Evolutionary conservation across 2,797 vertebrate species (phyloP).

Genomic region (Vireo griseus): DNA sequence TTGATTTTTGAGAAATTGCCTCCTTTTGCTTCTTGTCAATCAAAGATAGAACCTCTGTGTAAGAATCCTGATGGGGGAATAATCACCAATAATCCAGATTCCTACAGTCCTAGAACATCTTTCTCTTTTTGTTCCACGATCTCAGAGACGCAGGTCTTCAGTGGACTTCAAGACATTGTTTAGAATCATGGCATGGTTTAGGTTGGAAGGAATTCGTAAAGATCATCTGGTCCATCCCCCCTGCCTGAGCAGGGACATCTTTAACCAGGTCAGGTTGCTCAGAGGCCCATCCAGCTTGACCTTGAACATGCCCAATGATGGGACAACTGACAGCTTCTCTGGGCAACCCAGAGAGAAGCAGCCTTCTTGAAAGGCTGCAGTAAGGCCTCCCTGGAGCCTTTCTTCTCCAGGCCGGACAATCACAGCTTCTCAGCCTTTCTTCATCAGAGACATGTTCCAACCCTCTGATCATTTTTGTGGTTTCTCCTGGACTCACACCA

Average conservation of each 20-base stretch:
- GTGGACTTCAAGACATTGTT: not conserved
- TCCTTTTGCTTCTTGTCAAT: not conserved
- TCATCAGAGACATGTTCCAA: not conserved
- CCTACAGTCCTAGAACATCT: not conserved
- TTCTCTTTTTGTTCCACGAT: not conserved
- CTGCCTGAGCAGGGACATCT: not conserved
- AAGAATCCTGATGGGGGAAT: not conserved
- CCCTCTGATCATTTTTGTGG: not conserved
- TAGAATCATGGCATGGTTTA: not conserved
- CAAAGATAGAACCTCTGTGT: fast-evolving
- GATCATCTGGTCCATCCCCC: not conserved
- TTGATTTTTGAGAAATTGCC: not conserved
- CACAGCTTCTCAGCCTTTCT: not conserved
- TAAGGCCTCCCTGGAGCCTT: not conserved
- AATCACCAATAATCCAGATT: not conserved
- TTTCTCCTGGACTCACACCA: not conserved
- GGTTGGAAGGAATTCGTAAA: not conserved
- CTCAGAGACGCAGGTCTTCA: not conserved
- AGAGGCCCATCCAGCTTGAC: not conserved
- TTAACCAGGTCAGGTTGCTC: not conserved
- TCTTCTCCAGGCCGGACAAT: not conserved
- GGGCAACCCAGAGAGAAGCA: not conserved
- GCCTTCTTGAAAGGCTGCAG: not conserved
- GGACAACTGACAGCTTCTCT: not conserved
- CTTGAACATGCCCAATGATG: not conserved